Evolutionary conservation across 2,113 vertebrate genomes (phyloP).

Genomic region (Cyphomyrus plagiostoma): DNA sequence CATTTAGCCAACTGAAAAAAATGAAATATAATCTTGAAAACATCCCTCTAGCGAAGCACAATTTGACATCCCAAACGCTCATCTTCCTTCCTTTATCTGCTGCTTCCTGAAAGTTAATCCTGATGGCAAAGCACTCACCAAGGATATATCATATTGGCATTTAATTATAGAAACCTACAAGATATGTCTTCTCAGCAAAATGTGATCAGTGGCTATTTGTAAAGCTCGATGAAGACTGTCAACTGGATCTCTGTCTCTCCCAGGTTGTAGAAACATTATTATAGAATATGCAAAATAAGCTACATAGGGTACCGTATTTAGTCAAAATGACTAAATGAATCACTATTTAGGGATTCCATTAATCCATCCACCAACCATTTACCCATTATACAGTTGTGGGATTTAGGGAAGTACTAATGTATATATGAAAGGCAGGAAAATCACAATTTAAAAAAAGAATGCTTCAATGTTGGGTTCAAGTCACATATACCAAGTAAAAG

Average conservation of each 20-base stretch:
- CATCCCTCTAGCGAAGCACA: constrained; percentile 34
- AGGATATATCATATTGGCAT: neutral
- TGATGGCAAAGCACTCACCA: neutral
- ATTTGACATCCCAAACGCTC: neutral
- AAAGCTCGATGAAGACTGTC: neutral
- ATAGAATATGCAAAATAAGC: neutral
- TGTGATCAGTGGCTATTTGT: neutral
- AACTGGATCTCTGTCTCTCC: neutral
- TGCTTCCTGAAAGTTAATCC: constrained; percentile 10
- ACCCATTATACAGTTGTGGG: neutral
- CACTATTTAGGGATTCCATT: neutral
- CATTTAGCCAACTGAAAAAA: constrained; percentile 56
- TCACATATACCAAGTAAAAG: neutral
- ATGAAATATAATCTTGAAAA: constrained; percentile 49
- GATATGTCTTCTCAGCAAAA: neutral
- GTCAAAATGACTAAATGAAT: neutral
- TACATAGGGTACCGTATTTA: neutral
- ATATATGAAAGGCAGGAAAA: neutral
- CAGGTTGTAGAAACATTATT: neutral
- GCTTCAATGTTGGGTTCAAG: neutral
- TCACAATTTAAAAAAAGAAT: neutral
- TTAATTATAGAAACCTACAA: constrained; percentile 14
- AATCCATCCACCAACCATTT: neutral
- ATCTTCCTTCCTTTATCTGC: neutral
- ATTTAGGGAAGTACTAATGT: neutral